These are phyloP conservation scores for Byasa hedistus DNA, from an alignment of 2,888 invertebrate species.

Conservation along the genomic window DNA sequence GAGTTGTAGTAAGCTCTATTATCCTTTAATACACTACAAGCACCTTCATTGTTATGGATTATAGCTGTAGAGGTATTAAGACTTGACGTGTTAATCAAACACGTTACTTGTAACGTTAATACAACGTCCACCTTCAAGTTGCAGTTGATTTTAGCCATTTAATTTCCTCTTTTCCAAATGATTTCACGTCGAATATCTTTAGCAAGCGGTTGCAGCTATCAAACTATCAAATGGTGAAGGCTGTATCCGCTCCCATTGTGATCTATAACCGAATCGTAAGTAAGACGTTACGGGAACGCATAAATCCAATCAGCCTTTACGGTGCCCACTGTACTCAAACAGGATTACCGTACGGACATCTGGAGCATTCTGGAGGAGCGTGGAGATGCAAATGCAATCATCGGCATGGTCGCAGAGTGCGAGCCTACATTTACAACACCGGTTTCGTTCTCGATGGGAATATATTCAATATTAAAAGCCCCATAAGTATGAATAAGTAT, in stretches of 20 bases:
- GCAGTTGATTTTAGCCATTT: too few species aligned
- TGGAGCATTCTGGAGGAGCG: constrained; percentile 41
- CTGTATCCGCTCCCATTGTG: constrained; percentile 5
- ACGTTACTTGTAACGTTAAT: background rate
- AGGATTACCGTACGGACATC: constrained; percentile 42
- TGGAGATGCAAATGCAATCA: constrained; percentile 40
- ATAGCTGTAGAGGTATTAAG: constrained; percentile 43
- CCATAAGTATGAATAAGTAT: too few species aligned
- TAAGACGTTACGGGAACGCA: constrained; percentile 29
- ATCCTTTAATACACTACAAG: constrained; percentile 47
- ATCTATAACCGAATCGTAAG: constrained; percentile 16
- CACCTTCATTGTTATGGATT: constrained; percentile 47
- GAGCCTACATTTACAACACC: constrained; percentile 13
- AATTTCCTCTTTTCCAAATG: too few species aligned
- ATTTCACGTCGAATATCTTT: background rate
- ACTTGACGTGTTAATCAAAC: constrained; percentile 41
- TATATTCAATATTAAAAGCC: background rate
- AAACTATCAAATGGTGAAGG: background rate
- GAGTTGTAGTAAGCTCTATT: constrained; percentile 45
- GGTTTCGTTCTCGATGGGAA: background rate
- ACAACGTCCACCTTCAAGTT: background rate
- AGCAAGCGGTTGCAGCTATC: background rate
- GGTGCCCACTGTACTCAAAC: constrained; percentile 33
- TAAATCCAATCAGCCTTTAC: constrained; percentile 36
- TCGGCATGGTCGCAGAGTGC: constrained; percentile 28